These are phyloP conservation scores for Ctenoplectra terminalis DNA, from an alignment of 1,140 invertebrate species.

Conservation along the genomic window DNA sequence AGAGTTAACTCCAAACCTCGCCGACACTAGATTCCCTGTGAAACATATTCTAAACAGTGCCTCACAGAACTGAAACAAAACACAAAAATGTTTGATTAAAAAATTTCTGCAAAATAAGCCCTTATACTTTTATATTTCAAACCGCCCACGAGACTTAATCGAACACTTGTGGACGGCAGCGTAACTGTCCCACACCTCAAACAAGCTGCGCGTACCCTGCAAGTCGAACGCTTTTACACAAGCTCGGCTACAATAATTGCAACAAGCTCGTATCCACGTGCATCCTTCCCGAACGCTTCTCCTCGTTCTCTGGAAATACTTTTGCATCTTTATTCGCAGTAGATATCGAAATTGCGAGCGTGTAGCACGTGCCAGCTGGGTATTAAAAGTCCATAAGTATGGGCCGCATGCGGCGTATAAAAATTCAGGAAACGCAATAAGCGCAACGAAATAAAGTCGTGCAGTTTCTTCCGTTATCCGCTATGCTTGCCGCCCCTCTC, in stretches of 20 bases:
- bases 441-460: conserved; percentile 77
- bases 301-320: conserved; percentile 4
- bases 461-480: conserved; percentile 75
- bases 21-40: too few relatives aligned
- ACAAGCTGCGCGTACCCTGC: too few relatives aligned
- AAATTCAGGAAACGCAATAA: conserved; percentile 77
- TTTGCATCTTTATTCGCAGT: conserved; percentile 46
- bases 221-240: not conserved
- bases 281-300: not conserved
- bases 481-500: conserved; percentile 36
- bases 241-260: not conserved
- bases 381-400: conserved; percentile 70
- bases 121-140: too few relatives aligned
- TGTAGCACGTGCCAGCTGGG: conserved; percentile 65
- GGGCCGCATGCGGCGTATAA: conserved; percentile 72
- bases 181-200: too few relatives aligned
- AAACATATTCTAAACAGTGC: too few relatives aligned
- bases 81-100: too few relatives aligned
- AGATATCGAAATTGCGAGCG: conserved; percentile 61
- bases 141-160: too few relatives aligned
- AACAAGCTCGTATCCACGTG: not conserved
- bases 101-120: too few relatives aligned
- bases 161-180: too few relatives aligned
- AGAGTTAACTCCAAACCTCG: too few relatives aligned
- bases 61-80: too few relatives aligned